Evolutionary conservation across 2,113 vertebrate genomes (phyloP).

Genomic region (Xiphorhynchus elegans): DNA sequence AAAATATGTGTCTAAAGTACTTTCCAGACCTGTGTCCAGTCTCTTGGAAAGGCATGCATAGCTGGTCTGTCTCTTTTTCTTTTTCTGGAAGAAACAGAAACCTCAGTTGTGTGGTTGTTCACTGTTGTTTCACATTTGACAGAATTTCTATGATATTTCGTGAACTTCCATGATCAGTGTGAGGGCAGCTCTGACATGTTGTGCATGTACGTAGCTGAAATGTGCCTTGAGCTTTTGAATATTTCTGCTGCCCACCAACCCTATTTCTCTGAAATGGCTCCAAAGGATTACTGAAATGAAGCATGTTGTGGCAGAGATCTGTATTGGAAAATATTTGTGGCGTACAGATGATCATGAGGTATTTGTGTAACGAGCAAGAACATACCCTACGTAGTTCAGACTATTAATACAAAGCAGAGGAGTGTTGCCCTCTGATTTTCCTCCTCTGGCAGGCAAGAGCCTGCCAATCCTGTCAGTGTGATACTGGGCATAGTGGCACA

Average conservation of each 20-base stretch:
- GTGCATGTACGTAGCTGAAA: neutral
- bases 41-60: neutral
- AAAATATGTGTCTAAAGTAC: accelerated
- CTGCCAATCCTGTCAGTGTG: neutral
- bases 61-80: neutral
- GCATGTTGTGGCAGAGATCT: neutral
- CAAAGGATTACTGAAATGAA: neutral
- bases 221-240: neutral
- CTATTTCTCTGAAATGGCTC: neutral
- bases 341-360: neutral
- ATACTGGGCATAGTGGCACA: neutral
- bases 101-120: neutral
- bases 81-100: neutral
- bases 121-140: neutral
- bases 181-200: neutral
- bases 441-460: neutral
- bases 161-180: accelerated
- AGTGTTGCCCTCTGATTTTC: neutral
- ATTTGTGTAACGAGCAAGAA: neutral
- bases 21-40: neutral
- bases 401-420: neutral
- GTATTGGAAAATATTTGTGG: conserved; percentile 36
- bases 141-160: accelerated
- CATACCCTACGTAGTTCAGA: neutral
- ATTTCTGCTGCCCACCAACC: neutral